Percentiles rank a stretch among this genome's conserved stretches.
Evolutionary conservation across 2,113 vertebrate species (phyloP).

Genomic region (Aegithalos caudatus): DNA sequence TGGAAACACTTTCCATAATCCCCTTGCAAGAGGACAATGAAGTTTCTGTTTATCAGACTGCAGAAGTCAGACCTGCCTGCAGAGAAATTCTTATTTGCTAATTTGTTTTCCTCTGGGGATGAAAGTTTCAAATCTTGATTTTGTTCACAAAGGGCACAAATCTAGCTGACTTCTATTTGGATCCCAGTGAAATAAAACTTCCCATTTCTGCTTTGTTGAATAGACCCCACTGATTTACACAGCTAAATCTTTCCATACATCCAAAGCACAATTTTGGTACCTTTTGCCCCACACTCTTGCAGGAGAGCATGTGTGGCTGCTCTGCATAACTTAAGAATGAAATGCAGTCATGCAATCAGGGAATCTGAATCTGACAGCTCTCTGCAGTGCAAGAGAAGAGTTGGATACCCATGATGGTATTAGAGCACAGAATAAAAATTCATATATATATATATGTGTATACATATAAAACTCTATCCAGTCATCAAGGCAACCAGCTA

Average conservation of each 20-base stretch:
- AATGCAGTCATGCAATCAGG: not conserved
- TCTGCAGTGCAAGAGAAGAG: not conserved
- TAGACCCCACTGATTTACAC: not conserved
- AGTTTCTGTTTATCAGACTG: not conserved
- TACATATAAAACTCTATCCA: not conserved
- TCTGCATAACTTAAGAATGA: not conserved
- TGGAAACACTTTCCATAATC: not conserved
- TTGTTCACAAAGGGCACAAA: not conserved
- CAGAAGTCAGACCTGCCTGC: not conserved
- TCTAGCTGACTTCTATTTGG: not conserved
- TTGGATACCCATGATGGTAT: not conserved
- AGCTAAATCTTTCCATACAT: not conserved
- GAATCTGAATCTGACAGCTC: not conserved
- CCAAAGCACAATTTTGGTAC: not conserved
- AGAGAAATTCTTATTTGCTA: not conserved
- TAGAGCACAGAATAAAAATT: not conserved
- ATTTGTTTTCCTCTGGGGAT: not conserved
- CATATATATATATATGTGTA: not conserved
- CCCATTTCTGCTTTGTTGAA: not conserved
- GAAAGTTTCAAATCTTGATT: not conserved
- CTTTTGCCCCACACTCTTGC: not conserved
- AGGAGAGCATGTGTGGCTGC: not conserved
- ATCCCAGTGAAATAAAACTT: not conserved
- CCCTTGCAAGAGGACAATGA: not conserved
- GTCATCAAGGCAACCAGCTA: not conserved